Evolutionary conservation across 1,140 invertebrate genomes (phyloP), one percentile per base, ranked within the genome.

Genomic region (Aphelinus certus): DNA sequence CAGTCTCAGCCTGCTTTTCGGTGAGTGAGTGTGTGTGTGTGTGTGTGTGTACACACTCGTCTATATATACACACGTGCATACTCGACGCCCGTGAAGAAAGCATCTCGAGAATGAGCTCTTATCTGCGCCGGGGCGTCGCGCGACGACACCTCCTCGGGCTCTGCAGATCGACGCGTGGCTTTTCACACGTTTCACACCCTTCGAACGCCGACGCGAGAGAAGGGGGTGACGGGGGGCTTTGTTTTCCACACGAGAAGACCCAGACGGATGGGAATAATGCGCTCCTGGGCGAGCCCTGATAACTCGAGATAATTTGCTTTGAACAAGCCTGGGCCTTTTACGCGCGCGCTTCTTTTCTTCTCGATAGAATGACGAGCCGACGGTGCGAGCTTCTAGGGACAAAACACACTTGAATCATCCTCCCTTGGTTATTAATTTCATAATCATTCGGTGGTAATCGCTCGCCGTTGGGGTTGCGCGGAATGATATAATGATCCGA

Each of bases 1-100:
- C 86, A 93, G 93, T 47, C 84, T 95, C 6, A 93, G 92, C 75
- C 88, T 96, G n/a, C 86, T 94, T 51, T 89, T 94, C 78, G 93
- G 92, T 94, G 86, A 83, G 86, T 82, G 42, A 9, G 46, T 7
- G 9, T 6, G 53, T 26, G 26, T 26, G 26, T 26, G 26, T 26
- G 26, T 26, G 26, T 26, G 26, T 26, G 26, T 26, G 53, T 55
- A 55, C 10, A 55, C 5, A 5, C 5, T 7, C 5, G 10, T 55
- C 10, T 55, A 55, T 55, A 55, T 10, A 55, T 55, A 55, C 10
- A 55, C 53, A 10, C 53, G 53, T 55, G 53, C 10, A 10, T 55
- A 55, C 5, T 10, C 53, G 53, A 55, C 5, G 10, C 53, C 5
- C 53, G 5, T 55, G 53, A 10, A 55, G 10, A 55, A 55, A 55